Percentiles rank a stretch among this genome's conserved stretches.
Conservation (phyloP, 2,113 vertebrate species). For the Balaeniceps rex region DNA sequence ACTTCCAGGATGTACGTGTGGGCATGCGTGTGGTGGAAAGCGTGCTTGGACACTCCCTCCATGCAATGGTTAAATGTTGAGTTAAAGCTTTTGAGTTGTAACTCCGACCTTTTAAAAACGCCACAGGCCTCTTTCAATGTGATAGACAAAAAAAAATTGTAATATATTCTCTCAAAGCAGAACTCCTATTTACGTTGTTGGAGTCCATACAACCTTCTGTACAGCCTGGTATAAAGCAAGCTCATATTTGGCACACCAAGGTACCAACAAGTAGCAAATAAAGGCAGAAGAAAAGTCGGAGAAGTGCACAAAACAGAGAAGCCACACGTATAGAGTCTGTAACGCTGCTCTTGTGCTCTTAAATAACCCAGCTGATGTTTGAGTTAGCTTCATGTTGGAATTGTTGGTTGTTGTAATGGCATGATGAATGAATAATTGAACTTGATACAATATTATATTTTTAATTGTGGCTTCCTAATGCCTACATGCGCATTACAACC, state of each 20-base stretch:
- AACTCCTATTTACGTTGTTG: not conserved
- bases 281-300: not conserved
- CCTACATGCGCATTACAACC: not conserved
- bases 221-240: not conserved
- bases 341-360: not conserved
- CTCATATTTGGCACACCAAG: accelerated
- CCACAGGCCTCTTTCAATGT: not conserved
- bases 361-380: not conserved
- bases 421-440: not conserved
- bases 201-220: not conserved
- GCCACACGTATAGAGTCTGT: accelerated
- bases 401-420: not conserved
- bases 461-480: not conserved
- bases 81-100: not conserved
- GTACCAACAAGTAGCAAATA: not conserved
- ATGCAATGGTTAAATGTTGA: not conserved
- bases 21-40: not conserved
- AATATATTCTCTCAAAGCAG: not conserved
- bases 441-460: not conserved
- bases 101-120: not conserved
- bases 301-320: not conserved
- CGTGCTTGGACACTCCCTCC: not conserved
- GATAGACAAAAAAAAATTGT: not conserved
- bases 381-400: not conserved
- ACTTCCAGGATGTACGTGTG: not conserved